Percentiles rank a stretch among this genome's conserved stretches.
These are phyloP conservation scores for Dendrolimus punctatus DNA, from an alignment of 1,140 invertebrate genomes.

Conservation along the genomic window DNA sequence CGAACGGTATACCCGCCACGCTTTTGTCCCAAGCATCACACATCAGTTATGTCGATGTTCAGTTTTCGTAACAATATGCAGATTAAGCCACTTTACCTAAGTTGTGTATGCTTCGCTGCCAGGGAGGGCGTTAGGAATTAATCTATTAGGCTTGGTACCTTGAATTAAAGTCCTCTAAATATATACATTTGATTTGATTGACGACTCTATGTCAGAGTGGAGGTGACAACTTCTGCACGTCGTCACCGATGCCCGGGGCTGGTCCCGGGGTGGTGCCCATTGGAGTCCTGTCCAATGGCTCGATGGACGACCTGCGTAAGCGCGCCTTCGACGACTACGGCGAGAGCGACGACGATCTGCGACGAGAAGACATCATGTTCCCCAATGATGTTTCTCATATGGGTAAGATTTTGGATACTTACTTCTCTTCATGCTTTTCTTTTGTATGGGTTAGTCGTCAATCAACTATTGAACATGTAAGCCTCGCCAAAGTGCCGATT, in stretches of 20 bases:
- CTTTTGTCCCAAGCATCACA: too few species aligned
- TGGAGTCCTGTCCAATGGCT: conserved; percentile 72
- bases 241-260: conserved; percentile 46
- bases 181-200: background rate
- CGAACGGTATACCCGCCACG: too few species aligned
- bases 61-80: too few species aligned
- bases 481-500: too few species aligned
- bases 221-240: conserved; percentile 58
- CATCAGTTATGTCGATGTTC: too few species aligned
- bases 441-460: too few species aligned
- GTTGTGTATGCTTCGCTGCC: too few species aligned
- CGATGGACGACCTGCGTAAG: conserved; percentile 65
- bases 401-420: conserved; percentile 69
- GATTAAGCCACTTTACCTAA: too few species aligned
- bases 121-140: too few species aligned
- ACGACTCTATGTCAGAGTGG: conserved; percentile 20
- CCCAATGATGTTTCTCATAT: conserved; percentile 75
- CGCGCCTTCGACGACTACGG: conserved; percentile 85
- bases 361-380: conserved; percentile 90
- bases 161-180: too few species aligned
- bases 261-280: conserved; percentile 43
- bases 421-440: background rate
- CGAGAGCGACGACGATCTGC: conserved; percentile 92
- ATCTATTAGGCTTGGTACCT: too few species aligned
- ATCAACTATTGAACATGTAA: too few species aligned